Evolutionary conservation across 1,140 invertebrate species (phyloP).

Genomic region (Campoletis sonorensis): DNA sequence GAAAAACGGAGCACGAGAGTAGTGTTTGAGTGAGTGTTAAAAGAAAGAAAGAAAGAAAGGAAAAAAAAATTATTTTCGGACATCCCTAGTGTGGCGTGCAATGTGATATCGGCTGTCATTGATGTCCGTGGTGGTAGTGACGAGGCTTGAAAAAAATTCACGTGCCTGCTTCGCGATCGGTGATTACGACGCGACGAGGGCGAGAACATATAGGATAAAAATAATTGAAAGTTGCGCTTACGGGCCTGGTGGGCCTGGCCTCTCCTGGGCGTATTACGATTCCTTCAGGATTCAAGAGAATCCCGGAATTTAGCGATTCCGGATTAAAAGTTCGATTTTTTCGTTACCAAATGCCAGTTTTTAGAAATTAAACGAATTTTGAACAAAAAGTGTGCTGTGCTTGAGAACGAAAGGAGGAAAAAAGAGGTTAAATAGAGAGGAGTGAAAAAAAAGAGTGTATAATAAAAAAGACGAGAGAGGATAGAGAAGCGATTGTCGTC

Average conservation of each 20-base stretch:
- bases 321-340: neutral
- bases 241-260: slow-evolving; percentile 6
- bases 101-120: slow-evolving; percentile 72
- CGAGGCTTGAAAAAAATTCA: slow-evolving; percentile 40
- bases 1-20: neutral
- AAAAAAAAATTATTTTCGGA: slow-evolving; percentile 25
- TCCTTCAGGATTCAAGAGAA: neutral
- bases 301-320: neutral
- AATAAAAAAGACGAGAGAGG: neutral
- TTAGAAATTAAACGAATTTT: too few species aligned
- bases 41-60: neutral
- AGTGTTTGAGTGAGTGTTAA: neutral
- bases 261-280: neutral
- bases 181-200: slow-evolving; percentile 40
- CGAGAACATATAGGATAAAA: neutral
- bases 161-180: slow-evolving; percentile 30
- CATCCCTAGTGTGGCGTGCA: slow-evolving; percentile 52
- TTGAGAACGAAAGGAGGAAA: too few species aligned
- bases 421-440: neutral
- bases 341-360: too few species aligned
- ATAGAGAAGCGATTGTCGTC: neutral
- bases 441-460: slow-evolving; percentile 14
- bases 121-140: slow-evolving; percentile 66
- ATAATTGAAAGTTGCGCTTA: neutral
- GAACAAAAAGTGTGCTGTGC: too few species aligned